Evolutionary conservation across 2,888 invertebrate species (phyloP), one percentile per base, ranked within the genome.

Genomic region (Nomada fabriciana): DNA sequence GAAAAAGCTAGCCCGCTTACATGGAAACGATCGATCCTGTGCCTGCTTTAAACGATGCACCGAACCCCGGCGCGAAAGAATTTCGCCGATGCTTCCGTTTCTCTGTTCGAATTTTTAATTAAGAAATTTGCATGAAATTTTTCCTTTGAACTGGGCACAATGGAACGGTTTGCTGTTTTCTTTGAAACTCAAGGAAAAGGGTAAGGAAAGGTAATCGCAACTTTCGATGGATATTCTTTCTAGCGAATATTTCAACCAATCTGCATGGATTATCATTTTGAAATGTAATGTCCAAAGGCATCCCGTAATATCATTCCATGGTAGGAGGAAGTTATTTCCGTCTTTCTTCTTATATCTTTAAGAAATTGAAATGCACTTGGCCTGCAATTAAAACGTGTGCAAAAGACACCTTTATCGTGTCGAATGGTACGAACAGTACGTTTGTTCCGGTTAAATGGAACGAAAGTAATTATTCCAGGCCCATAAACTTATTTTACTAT

Each of bases 1-100:
- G 72, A 29, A 64, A 69, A 36, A 84, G 80, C 73, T 79, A 61
- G 64, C 18, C 61, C 65, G 18, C 20, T 61, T 42, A 36, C 43
- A 18, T 68, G 43, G 68, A 80, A 68, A 57, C 53, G 43, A 23
- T 52, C 67, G 2, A 20, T 23, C 13, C 52, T 42, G 50, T 42
- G 42, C 15, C 13, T 47, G 29, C 20, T 13, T 53, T 53, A 29
- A 68, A 36, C 47, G 29, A 42, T 29, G 64, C 52, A 1, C 15
- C 4, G 25, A 47, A 43, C 11, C n/a, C 2, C 13, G 15, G 18
- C 20, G 36, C 53, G 61, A 61, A 52, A 42, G 53, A 68, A 53
- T 67, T 53, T 55, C 55, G 23, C 36, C 69, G 76, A 64, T 64
- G 59, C 64, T 70, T 23, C 23, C 36, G 29, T 47, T 55, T 60